A percentile compares a stretch with the other conserved stretches of the same genome.
Evolutionary conservation across 2,888 invertebrate species (phyloP).

Genomic region (Tinea trinotella): DNA sequence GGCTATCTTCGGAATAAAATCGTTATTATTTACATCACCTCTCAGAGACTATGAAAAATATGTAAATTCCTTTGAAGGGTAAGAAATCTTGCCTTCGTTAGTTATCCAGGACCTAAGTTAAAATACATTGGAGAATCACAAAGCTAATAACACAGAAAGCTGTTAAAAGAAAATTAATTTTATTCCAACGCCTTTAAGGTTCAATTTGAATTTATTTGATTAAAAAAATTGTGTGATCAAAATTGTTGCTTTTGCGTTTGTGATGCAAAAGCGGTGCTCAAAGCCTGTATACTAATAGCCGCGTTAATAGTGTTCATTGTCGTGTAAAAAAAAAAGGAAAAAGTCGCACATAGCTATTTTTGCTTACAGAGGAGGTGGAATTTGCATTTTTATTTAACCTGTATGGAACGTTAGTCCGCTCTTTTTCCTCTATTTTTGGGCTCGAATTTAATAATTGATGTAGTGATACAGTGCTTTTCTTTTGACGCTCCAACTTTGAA

Average conservation of each 20-base stretch:
- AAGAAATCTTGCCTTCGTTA: background rate
- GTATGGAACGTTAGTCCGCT: background rate
- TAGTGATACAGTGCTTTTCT: background rate
- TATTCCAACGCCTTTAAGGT: background rate
- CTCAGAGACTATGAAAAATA: background rate
- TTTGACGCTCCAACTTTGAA: background rate
- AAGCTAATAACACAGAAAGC: background rate
- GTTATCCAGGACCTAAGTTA: background rate
- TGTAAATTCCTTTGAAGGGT: background rate
- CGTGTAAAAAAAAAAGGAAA: constrained; percentile 22
- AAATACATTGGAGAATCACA: background rate
- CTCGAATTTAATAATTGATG: background rate
- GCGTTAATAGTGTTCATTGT: constrained; percentile 18
- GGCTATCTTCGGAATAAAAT: no score
- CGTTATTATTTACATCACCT: no score
- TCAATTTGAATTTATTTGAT: constrained; percentile 30
- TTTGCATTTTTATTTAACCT: background rate
- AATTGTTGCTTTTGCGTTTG: constrained; percentile 44
- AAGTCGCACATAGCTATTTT: background rate
- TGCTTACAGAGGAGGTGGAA: background rate
- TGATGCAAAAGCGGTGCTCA: constrained; percentile 52
- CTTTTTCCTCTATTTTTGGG: background rate
- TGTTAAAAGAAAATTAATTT: background rate
- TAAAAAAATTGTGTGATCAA: background rate
- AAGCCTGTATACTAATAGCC: constrained; percentile 25